A percentile compares a stretch with the other conserved stretches of the same genome.
Conservation (phyloP, 2,797 vertebrate species). For the Arctocebus calabarensis region DNA sequence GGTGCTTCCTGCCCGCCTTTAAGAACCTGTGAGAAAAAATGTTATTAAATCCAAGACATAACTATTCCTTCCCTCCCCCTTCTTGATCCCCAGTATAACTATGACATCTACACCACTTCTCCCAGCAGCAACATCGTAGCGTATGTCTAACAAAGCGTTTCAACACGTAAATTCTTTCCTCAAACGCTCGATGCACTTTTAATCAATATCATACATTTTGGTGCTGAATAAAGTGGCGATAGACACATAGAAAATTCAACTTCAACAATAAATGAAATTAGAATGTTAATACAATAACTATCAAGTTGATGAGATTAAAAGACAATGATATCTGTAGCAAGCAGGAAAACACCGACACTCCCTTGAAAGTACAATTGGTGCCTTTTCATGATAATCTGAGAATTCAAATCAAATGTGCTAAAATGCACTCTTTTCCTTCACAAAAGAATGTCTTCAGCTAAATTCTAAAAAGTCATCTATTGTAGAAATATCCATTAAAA, state of each 20-base stretch:
- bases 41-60: neutral
- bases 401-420: neutral
- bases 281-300: neutral
- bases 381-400: slow-evolving; percentile 13
- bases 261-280: slow-evolving; percentile 28
- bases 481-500: neutral
- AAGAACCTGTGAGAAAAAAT: slow-evolving; percentile 91
- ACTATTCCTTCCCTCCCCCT: neutral
- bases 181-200: neutral
- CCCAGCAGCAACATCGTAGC: neutral
- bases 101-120: neutral
- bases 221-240: neutral
- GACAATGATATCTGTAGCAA: neutral
- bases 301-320: neutral
- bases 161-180: neutral
- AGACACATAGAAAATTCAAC: neutral
- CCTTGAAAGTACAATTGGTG: neutral
- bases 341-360: neutral
- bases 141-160: too few species aligned
- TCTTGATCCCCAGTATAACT: neutral
- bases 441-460: neutral
- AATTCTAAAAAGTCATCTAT: slow-evolving; percentile 6
- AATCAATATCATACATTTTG: neutral
- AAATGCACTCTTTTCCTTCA: neutral
- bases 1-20: slow-evolving; percentile 99